These are phyloP conservation scores for Dolomedes plantarius DNA, from an alignment of 2,888 invertebrate genomes.

Conservation along the genomic window DNA sequence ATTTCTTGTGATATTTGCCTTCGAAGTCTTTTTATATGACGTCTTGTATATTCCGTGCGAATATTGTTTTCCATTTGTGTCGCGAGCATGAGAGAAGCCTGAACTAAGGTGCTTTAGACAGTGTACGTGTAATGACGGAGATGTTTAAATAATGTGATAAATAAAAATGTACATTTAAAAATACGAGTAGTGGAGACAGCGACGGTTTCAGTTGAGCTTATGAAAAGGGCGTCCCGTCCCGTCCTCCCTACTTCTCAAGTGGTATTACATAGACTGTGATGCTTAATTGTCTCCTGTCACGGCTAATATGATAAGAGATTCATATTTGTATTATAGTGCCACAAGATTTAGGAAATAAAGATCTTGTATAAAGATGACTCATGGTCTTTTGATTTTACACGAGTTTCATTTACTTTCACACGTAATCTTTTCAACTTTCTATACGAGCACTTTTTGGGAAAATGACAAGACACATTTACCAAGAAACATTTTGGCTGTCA, in stretches of 20 bases:
- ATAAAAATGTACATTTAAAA: background rate
- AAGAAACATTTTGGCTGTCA: too few species aligned
- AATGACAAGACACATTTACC: too few species aligned
- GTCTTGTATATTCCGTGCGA: background rate
- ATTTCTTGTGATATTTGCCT: slow-evolving; percentile 48
- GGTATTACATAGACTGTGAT: too few species aligned
- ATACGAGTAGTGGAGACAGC: background rate
- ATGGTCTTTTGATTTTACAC: too few species aligned
- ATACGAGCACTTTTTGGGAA: too few species aligned
- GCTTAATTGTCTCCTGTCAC: too few species aligned
- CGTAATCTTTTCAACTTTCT: too few species aligned
- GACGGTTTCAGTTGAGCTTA: slow-evolving; percentile 52
- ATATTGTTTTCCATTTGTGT: too few species aligned
- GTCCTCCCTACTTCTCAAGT: slow-evolving; percentile 52
- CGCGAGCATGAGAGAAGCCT: background rate
- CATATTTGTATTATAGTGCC: slow-evolving; percentile 59
- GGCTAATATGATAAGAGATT: too few species aligned
- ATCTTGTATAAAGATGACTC: slow-evolving; percentile 30
- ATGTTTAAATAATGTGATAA: slow-evolving; percentile 53
- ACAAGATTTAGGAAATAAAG: slow-evolving; percentile 40
- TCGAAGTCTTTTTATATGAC: slow-evolving; percentile 1
- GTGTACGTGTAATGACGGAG: background rate
- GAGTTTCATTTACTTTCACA: too few species aligned
- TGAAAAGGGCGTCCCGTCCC: slow-evolving; percentile 27
- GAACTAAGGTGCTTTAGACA: background rate